Base-by-base conservation (phyloP, 2,113 vertebrate species). In the Oreocharis arfaki region DNA sequence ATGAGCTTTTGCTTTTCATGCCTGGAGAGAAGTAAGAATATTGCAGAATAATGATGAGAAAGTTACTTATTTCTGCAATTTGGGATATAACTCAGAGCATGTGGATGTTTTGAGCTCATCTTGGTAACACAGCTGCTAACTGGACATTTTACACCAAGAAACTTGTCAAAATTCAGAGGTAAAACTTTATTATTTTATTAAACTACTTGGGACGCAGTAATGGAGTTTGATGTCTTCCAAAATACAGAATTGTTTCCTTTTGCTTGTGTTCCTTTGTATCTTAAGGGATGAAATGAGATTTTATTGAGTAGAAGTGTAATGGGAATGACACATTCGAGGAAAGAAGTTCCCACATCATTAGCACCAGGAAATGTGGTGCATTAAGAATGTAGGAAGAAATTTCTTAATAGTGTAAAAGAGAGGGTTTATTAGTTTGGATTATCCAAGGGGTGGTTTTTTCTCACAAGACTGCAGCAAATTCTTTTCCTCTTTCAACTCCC, bases 381-480 rank as follows among this genome's bases (percentile, higher is more conserved):
- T 76, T 73, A 88, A 76, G 85, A 87, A 90, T 4, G 55, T 52
- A 86, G 90, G 89, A 92, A 73, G 71, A 95, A 49, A 86, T 65
- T 86, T 85, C 67, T 86, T 73, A 60, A 39, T 30, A 60, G 68
- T 27, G 57, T 71, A 65, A 77, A 96, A 88, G 42, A 80, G 24
- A 70, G 35, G 35, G 44, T 91, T 95, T 89, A 74, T 70, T 71
- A 71, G 63, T 88, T 61, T 90, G 88, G 79, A 93, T 95, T 92
- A 88, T 88, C 71, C 88, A 80, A 86, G 33, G 30, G 77, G 52
- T 77, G 90, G 35, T 82, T 77, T 11, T 56, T 91, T 85, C 90
- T 85, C 85, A 86, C 78, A 88, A 90, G 83, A 77, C 50, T 55
- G 21, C 71, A 94, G 50, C 67, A 93, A 95, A 93, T 95, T 86